Evolutionary conservation across 2,113 vertebrate genomes (phyloP).

Genomic region (Brienomyrus longianalis): DNA sequence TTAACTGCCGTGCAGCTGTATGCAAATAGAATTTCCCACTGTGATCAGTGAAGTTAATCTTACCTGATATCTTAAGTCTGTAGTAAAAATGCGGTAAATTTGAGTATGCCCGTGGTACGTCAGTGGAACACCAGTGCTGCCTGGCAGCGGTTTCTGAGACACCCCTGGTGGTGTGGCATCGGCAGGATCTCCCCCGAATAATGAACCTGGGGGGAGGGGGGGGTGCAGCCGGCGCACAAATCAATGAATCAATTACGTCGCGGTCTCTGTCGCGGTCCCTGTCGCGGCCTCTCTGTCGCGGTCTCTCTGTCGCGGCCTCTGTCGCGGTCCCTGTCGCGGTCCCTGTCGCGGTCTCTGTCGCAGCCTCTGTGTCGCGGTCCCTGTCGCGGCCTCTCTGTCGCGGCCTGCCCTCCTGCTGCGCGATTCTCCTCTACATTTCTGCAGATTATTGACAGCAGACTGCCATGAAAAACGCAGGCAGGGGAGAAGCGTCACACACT

Average conservation of each 20-base stretch:
- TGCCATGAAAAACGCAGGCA: not conserved
- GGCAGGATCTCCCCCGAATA: not conserved
- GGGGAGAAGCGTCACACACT: not conserved
- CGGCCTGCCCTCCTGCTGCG: not conserved
- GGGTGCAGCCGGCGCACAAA: not conserved
- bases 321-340: not conserved
- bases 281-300: not conserved
- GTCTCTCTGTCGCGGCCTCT: not conserved
- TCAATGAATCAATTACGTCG: not conserved
- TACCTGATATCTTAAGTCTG: not conserved
- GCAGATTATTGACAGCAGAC: not conserved
- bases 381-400: not conserved
- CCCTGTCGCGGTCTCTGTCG: not conserved
- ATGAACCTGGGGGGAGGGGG: not conserved
- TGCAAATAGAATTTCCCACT: not conserved
- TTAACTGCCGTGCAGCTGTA: not conserved
- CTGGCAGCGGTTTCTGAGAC: not conserved
- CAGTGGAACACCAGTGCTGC: not conserved
- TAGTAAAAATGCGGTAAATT: not conserved
- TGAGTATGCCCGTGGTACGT: not conserved
- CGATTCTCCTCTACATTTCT: not conserved
- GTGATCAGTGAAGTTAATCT: not conserved
- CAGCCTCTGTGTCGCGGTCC: not conserved
- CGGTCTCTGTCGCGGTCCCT: no score
- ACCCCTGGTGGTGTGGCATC: not conserved